Conservation (phyloP, 2,113 vertebrate genomes). For the Chelonoidis abingdonii region DNA sequence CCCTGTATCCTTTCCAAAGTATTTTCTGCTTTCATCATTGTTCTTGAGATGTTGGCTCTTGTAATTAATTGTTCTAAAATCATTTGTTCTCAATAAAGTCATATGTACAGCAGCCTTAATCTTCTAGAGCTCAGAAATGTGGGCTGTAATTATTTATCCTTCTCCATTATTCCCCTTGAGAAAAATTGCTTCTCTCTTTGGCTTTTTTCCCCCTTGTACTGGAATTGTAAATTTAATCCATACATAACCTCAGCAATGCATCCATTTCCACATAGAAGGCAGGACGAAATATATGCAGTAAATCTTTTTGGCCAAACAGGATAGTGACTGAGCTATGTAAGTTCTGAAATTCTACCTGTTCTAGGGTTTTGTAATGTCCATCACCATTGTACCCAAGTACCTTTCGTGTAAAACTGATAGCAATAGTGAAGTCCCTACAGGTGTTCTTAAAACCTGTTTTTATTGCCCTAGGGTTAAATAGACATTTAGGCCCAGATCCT, state of each 20-base stretch:
- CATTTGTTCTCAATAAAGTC: background rate
- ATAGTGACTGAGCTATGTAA: background rate
- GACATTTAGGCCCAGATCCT: too few relatives aligned
- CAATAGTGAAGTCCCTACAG: background rate
- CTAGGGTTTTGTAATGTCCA: background rate
- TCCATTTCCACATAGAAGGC: background rate
- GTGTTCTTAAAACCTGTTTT: too few relatives aligned
- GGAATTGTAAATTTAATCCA: slow-evolving; percentile 20
- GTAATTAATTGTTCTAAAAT: slow-evolving; percentile 41
- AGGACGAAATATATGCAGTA: background rate
- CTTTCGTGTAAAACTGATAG: background rate
- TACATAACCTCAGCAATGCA: background rate
- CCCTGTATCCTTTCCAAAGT: background rate
- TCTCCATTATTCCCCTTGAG: slow-evolving; percentile 1
- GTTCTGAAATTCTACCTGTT: background rate
- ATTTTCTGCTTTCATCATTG: slow-evolving; percentile 34
- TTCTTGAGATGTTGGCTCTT: slow-evolving; percentile 4
- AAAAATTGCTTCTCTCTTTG: slow-evolving; percentile 1
- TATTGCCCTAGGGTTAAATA: too few relatives aligned
- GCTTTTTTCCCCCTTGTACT: slow-evolving; percentile 11
- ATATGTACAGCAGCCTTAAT: slow-evolving; percentile 9
- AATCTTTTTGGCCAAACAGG: background rate
- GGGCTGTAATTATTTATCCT: slow-evolving; percentile 16
- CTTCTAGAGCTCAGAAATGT: slow-evolving; percentile 18
- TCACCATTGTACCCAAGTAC: background rate